phyloP scores from a whole-genome alignment of 2,797 vertebrate genomes.

The Phaenicophaeus curvirostris region DNA sequence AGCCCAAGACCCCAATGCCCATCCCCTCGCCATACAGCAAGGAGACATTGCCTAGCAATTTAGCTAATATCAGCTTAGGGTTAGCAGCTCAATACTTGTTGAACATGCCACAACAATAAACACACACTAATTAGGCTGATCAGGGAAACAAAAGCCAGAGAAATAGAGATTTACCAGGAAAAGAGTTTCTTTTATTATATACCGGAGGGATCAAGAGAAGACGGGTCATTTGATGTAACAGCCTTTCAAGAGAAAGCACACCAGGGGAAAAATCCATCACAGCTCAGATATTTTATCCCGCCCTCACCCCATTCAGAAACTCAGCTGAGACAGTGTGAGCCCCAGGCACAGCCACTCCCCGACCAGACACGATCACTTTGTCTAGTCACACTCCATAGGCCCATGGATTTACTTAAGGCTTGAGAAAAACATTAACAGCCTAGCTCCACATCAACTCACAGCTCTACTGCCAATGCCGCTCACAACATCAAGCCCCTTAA shows the following conservation, averaged over 20 bases:
- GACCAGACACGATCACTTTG: background rate
- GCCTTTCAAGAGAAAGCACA: background rate
- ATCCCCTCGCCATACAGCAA: background rate
- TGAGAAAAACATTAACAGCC: background rate
- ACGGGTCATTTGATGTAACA: background rate
- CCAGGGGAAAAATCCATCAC: background rate
- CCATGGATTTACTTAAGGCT: background rate
- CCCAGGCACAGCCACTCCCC: background rate
- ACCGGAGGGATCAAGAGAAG: background rate
- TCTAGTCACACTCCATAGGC: background rate
- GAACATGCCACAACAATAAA: background rate
- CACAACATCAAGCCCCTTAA: constrained; percentile 14
- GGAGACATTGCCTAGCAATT: background rate
- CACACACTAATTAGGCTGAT: background rate
- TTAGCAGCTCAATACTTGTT: background rate
- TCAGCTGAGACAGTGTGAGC: background rate
- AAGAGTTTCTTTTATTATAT: background rate
- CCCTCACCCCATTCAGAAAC: background rate
- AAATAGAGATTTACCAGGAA: background rate
- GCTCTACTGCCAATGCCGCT: background rate
- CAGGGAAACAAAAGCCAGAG: background rate
- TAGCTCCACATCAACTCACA: background rate
- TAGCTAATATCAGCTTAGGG: background rate
- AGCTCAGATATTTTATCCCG: background rate
- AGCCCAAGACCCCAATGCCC: background rate